A percentile compares a stretch with the other conserved stretches of the same genome.
These are phyloP conservation scores for Alethe castanea DNA, from an alignment of 2,113 vertebrate genomes.

Conservation along the genomic window DNA sequence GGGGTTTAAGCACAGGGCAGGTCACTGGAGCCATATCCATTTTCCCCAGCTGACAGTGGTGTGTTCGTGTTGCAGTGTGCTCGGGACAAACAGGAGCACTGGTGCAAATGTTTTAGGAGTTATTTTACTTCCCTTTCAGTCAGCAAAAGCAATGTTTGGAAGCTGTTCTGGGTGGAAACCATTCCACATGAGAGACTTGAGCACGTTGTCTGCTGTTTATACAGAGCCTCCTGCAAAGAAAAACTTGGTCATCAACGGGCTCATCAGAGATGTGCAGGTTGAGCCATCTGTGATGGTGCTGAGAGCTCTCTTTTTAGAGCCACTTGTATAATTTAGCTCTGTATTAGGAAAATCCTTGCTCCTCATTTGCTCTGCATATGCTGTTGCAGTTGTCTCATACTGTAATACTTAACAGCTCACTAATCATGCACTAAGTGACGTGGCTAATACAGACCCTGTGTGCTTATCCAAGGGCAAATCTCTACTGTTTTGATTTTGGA, in stretches of 20 bases:
- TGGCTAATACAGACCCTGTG: background rate
- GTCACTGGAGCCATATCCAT: background rate
- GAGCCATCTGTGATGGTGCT: background rate
- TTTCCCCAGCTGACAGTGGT: background rate
- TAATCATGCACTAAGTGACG: background rate
- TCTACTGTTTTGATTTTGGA: background rate
- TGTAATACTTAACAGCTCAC: background rate
- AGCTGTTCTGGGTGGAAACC: background rate
- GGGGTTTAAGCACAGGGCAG: background rate
- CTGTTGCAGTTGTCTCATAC: background rate
- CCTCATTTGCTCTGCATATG: background rate
- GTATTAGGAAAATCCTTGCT: background rate
- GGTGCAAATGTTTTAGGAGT: background rate
- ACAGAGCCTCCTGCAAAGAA: background rate
- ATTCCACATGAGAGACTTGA: background rate
- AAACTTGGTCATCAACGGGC: fast-evolving
- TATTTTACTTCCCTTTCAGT: background rate
- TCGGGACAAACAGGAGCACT: background rate
- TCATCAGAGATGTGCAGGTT: background rate
- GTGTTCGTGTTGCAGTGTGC: background rate
- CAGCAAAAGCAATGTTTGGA: background rate
- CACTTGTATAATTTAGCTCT: background rate
- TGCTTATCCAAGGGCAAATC: background rate
- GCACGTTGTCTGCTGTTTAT: fast-evolving
- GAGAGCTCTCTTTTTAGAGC: background rate